Conservation (phyloP, 2,797 vertebrate species). For the Tangara arthus region DNA sequence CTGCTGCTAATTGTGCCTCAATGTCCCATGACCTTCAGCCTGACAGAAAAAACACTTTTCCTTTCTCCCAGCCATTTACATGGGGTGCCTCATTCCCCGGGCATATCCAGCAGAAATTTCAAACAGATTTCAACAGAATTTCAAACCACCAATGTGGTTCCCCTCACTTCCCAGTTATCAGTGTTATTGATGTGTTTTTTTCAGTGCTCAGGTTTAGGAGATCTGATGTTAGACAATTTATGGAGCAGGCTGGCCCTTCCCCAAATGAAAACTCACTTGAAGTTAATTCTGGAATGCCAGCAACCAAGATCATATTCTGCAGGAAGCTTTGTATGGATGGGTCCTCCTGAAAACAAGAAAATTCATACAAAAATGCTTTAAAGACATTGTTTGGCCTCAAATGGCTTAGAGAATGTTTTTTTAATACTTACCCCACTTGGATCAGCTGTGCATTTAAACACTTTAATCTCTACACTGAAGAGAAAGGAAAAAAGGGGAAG, state of each 20-base stretch:
- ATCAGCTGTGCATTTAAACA: constrained; percentile 24
- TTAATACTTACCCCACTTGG: constrained; percentile 46
- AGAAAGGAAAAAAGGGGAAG: not conserved
- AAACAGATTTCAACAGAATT: not conserved
- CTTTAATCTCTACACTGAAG: constrained; percentile 61
- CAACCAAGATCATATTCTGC: constrained; percentile 69
- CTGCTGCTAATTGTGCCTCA: not conserved
- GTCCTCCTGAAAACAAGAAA: constrained; percentile 58
- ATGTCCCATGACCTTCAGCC: accelerated
- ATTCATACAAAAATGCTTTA: not conserved
- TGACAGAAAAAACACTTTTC: not conserved
- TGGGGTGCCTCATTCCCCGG: not conserved
- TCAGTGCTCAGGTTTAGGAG: not conserved
- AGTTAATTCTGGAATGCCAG: constrained; percentile 80
- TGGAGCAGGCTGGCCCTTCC: accelerated
- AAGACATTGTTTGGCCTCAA: not conserved
- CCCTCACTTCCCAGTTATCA: not conserved
- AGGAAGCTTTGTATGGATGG: constrained; percentile 67
- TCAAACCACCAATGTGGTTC: not conserved
- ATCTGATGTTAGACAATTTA: not conserved
- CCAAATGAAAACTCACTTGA: constrained; percentile 73
- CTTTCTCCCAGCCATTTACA: not conserved
- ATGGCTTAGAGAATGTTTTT: not conserved
- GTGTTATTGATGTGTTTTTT: not conserved
- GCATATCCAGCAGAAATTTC: not conserved